Evolutionary conservation across 1,140 invertebrate genomes (phyloP), one percentile per base, ranked within the genome.

Genomic region (Pollicipes pollicipes): DNA sequence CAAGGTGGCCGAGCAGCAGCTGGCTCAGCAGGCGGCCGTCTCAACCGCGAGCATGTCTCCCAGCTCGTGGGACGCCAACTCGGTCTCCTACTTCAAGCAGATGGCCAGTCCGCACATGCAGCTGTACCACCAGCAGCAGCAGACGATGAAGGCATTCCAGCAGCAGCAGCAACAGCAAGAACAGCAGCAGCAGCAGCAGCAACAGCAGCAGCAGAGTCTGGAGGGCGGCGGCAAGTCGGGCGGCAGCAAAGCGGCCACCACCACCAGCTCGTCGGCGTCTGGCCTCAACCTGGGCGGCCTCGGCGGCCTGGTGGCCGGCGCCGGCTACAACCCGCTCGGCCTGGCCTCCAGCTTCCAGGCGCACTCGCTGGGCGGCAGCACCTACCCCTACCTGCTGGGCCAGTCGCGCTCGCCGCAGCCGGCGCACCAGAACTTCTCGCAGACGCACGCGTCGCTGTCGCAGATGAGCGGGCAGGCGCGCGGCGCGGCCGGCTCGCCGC

Each of bases 351-450:
- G 24, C 63, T 24, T 24, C 27, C 27, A n/a, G 24, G 63, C 63
- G 24, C n/a, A n/a, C n/a, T 35, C 35, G 35, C 35, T 35, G 35
- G 35, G 35, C 35, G 35, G 35, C 35, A 21, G 24, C 63, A 27
- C 63, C 10, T 64, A 64, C 27, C 63, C 63, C 10, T 64, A 64
- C 63, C 63, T 64, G 63, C 63, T 27, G 21, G 63, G 24, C 24
- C 27, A 24, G 63, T 64, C 63, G 63, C 73, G 74, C 37, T 74
- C 74, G 70, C 74, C 74, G 29, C 74, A 73, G 35, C 74, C 74
- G 28, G 74, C 74, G 30, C 74, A 75, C 58, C 74, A 75, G 63
- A 64, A 64, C 63, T 64, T 64, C 63, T 4, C 3, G 6, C 74
- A 75, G 68, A 70, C 72, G 37, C 72, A 73, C 67, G 72, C 73